Evolutionary conservation across 2,797 vertebrate genomes (phyloP).

Genomic region (Myotis pilosus): DNA sequence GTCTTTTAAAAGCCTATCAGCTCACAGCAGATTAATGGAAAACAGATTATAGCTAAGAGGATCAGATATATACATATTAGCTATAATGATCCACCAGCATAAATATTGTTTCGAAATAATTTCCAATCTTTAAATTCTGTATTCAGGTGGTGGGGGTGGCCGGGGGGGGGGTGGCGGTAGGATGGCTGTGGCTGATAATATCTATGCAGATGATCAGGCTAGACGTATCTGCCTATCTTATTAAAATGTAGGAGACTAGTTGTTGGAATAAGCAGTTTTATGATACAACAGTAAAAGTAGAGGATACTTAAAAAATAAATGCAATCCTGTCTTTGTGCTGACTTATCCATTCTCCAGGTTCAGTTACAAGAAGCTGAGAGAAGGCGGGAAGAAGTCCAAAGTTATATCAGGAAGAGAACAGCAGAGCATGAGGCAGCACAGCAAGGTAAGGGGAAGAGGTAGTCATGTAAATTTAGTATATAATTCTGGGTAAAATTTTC

Average conservation of each 20-base stretch:
- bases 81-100: background rate
- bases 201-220: background rate
- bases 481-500: background rate
- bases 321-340: slow-evolving; percentile 31
- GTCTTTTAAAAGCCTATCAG: background rate
- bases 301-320: background rate
- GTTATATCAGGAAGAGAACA: slow-evolving; percentile 92
- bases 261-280: background rate
- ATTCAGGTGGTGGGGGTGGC: background rate
- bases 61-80: background rate
- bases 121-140: background rate
- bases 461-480: background rate
- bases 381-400: slow-evolving; percentile 95
- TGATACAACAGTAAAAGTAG: background rate
- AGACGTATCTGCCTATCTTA: background rate
- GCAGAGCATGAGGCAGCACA: slow-evolving; percentile 93
- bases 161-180: background rate
- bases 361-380: slow-evolving; percentile 95
- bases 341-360: slow-evolving; percentile 82
- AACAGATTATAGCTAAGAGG: background rate
- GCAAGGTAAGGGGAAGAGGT: slow-evolving; percentile 86
- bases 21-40: background rate
- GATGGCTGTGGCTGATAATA: background rate
- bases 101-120: slow-evolving; percentile 25
- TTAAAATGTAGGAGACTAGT: background rate